Evolutionary conservation across 2,888 invertebrate species (phyloP).

Genomic region (Hermaeophaga mercurialis): DNA sequence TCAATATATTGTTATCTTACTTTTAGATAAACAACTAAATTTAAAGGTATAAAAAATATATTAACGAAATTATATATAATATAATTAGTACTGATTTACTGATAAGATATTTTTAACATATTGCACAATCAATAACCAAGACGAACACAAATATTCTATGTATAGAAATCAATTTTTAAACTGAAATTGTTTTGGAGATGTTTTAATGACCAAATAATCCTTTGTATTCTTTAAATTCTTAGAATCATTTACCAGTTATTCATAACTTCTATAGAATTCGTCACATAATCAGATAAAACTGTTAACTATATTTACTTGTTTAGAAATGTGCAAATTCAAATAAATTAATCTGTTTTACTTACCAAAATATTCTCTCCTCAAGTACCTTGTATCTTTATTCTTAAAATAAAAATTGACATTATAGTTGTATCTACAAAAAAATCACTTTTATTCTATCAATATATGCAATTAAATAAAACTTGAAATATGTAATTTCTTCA

Average conservation of each 20-base stretch:
- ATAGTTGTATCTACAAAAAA: conserved; percentile 8
- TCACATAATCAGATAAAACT: background rate
- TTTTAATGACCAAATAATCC: background rate
- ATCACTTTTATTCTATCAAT: background rate
- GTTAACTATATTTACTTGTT: too few species aligned
- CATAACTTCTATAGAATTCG: too few species aligned
- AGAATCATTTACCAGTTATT: background rate
- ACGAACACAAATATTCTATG: background rate
- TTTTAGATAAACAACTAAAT: too few species aligned
- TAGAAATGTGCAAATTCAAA: background rate
- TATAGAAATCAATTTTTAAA: too few species aligned
- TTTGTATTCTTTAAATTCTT: background rate
- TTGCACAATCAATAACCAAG: background rate
- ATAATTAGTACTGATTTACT: background rate
- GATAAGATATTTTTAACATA: background rate
- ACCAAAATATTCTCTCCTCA: conserved; percentile 2
- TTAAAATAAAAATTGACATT: conserved; percentile 28
- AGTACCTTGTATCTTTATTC: conserved; percentile 21
- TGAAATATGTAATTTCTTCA: background rate
- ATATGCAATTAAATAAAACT: background rate
- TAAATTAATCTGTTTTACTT: conserved; percentile 11
- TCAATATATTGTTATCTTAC: too few species aligned
- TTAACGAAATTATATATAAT: too few species aligned
- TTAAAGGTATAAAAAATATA: too few species aligned
- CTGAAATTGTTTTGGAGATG: background rate